Conservation (phyloP, 2,888 invertebrate genomes). For the Rutpela maculata region DNA sequence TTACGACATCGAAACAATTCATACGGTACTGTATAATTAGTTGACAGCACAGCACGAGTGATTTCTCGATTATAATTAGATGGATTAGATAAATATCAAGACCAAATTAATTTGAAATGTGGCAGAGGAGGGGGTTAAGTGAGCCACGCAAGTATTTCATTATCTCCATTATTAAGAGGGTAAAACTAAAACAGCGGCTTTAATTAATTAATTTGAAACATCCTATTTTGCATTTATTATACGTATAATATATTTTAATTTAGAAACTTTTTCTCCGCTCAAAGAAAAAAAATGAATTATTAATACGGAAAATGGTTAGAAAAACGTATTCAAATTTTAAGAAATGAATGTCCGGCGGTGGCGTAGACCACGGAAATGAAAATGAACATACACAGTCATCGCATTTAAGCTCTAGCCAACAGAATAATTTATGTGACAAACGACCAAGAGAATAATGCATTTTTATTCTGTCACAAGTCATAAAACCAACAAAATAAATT, state of each 20-base stretch:
- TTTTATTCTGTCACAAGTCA: no score
- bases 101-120: neutral
- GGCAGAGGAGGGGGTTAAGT: neutral
- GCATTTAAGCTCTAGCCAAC: no score
- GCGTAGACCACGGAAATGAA: no score
- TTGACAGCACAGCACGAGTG: neutral
- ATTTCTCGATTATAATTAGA: neutral
- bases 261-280: neutral
- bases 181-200: neutral
- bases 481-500: no score
- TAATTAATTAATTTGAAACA: neutral
- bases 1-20: neutral
- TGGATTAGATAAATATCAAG: slow-evolving; percentile 3
- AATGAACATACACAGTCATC: no score
- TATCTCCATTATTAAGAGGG: neutral
- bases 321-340: neutral
- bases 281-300: neutral
- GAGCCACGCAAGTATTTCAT: slow-evolving; percentile 1
- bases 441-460: no score
- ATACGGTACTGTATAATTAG: no score
- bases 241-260: neutral
- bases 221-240: neutral
- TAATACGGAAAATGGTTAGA: neutral
- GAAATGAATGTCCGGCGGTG: no score
- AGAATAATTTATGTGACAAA: no score